phyloP scores from a whole-genome alignment of 2,113 vertebrate genomes.

The Garra rufa region DNA sequence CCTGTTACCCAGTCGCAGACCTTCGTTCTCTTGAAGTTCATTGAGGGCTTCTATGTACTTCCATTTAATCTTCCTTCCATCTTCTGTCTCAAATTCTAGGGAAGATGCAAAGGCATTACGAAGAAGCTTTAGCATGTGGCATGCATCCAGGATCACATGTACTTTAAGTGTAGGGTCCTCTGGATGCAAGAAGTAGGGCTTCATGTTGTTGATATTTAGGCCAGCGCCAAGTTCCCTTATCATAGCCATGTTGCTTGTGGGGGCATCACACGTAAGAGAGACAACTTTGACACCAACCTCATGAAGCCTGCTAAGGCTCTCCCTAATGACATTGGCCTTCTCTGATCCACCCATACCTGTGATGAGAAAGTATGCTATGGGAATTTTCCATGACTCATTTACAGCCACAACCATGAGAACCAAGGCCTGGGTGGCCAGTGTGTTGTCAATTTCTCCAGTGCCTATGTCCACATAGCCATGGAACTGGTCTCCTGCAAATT shows the following conservation, averaged over 20 bases:
- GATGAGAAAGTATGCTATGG: slow-evolving; percentile 27
- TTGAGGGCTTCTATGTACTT: slow-evolving; percentile 32
- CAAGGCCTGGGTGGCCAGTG: slow-evolving; percentile 30
- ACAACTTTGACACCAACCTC: slow-evolving; percentile 25
- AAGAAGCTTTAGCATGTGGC: slow-evolving; percentile 22
- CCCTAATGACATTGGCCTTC: slow-evolving; percentile 33
- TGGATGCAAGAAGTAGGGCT: slow-evolving; percentile 28
- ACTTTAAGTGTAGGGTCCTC: neutral
- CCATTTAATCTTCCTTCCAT: slow-evolving; percentile 31
- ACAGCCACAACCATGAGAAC: slow-evolving; percentile 26
- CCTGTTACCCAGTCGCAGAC: slow-evolving; percentile 32
- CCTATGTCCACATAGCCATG: slow-evolving; percentile 39
- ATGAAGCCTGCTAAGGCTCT: slow-evolving; percentile 30
- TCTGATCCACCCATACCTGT: slow-evolving; percentile 4
- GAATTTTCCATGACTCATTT: slow-evolving; percentile 38
- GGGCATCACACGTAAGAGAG: slow-evolving; percentile 43
- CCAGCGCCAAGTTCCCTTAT: slow-evolving; percentile 16
- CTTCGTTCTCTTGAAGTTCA: slow-evolving; percentile 41
- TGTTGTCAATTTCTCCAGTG: slow-evolving; percentile 30
- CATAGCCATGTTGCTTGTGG: slow-evolving; percentile 6
- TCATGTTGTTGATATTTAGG: slow-evolving; percentile 19
- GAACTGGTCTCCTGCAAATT: slow-evolving; percentile 12
- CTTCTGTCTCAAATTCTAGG: neutral
- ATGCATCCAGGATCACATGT: slow-evolving; percentile 22
- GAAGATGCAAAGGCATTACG: neutral